A percentile compares a stretch with the other conserved stretches of the same genome.
Evolutionary conservation across 1,140 invertebrate species (phyloP).

Genomic region (Diabrotica undecimpunctata): DNA sequence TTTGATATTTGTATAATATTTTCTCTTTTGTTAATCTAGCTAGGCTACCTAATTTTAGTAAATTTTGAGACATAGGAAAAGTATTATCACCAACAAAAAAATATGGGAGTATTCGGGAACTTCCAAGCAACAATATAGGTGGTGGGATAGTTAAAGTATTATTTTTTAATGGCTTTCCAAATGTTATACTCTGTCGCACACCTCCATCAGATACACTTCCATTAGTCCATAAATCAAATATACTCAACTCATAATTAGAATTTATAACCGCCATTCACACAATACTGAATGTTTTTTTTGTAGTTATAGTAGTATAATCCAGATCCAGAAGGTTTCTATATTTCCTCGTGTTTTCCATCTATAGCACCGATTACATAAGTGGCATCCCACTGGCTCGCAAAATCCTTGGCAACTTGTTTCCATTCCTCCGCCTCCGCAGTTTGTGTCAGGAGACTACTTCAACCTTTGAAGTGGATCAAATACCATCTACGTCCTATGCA

Average conservation of each 20-base stretch:
- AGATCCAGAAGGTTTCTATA: background rate
- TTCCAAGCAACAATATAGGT: conserved; percentile 31
- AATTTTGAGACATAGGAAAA: conserved; percentile 37
- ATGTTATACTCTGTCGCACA: conserved; percentile 35
- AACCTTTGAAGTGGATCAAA: background rate
- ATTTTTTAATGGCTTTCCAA: conserved; percentile 28
- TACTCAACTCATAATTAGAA: conserved; percentile 46
- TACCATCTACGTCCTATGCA: background rate
- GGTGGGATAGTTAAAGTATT: conserved; percentile 35
- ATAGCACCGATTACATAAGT: conserved; percentile 34
- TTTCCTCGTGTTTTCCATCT: conserved; percentile 32
- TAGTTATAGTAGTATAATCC: too few relatives aligned
- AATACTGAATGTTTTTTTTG: too few relatives aligned
- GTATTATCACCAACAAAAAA: conserved; percentile 49
- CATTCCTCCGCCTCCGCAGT: background rate
- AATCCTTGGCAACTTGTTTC: conserved; percentile 3
- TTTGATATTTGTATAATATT: background rate
- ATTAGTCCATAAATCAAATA: conserved; percentile 46
- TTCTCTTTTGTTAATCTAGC: background rate
- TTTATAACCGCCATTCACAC: too few relatives aligned
- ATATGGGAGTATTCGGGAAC: conserved; percentile 33
- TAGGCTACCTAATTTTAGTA: background rate
- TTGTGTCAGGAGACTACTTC: background rate
- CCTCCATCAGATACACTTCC: conserved; percentile 47
- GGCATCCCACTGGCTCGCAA: conserved; percentile 30